These are phyloP conservation scores for Platysternon megacephalum DNA, from an alignment of 2,113 vertebrate species.

Conservation along the genomic window DNA sequence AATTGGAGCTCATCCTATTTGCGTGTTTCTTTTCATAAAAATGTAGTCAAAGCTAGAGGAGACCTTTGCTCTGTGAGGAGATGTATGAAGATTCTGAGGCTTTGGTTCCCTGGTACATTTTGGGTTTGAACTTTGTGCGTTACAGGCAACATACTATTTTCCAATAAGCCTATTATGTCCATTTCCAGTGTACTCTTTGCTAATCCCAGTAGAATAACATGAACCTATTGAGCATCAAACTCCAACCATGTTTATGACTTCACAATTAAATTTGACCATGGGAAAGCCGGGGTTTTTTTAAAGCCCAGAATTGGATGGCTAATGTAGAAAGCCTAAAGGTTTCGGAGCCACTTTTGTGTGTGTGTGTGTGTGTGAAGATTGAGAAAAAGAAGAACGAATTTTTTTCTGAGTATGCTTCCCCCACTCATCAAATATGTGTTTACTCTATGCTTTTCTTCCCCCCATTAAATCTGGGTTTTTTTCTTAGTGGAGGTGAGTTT, in stretches of 20 bases:
- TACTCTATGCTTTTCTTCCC: constrained; percentile 5
- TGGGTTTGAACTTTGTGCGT: background rate
- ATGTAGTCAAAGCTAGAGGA: background rate
- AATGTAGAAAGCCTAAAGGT: background rate
- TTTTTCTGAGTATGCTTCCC: background rate
- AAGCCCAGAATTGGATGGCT: background rate
- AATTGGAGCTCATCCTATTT: background rate
- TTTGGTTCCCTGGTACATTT: background rate
- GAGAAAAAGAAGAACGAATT: background rate
- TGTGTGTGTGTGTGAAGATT: too few relatives aligned
- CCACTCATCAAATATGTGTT: background rate
- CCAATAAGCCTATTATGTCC: background rate
- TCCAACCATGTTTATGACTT: background rate
- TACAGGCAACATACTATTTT: background rate
- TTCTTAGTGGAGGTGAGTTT: background rate
- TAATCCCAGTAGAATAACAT: background rate
- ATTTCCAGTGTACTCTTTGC: background rate
- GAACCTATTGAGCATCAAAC: background rate
- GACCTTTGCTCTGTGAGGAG: background rate
- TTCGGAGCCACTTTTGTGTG: background rate
- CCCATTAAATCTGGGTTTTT: constrained; percentile 27
- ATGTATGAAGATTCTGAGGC: background rate
- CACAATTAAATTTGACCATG: background rate
- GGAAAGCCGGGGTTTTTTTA: background rate
- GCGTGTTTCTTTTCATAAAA: background rate